These are phyloP conservation scores for Doryteuthis pealeii DNA, from an alignment of 1,140 invertebrate genomes.

Conservation along the genomic window DNA sequence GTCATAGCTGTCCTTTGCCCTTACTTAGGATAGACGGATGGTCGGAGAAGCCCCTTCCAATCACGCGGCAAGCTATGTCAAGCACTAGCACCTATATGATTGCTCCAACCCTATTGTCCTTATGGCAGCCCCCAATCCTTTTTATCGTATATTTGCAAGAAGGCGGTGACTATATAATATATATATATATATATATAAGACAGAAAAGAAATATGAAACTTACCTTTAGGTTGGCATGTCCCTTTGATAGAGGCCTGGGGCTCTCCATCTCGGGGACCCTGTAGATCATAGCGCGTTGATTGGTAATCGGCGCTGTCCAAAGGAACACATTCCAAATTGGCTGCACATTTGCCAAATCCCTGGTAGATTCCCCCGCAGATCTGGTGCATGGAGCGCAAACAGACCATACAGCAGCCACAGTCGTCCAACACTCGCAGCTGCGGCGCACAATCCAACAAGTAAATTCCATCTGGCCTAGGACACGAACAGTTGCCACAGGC, in stretches of 20 bases:
- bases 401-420: slow-evolving; percentile 25
- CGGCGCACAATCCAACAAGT: not conserved
- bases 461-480: not conserved
- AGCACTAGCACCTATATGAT: too few relatives aligned
- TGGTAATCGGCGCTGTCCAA: too few relatives aligned
- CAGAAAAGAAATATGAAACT: not conserved
- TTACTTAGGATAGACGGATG: too few relatives aligned
- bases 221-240: not conserved
- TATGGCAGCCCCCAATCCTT: too few relatives aligned
- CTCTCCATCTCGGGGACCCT: not conserved
- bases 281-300: too few relatives aligned
- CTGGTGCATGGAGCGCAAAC: slow-evolving; percentile 20
- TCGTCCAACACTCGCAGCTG: slow-evolving; percentile 10
- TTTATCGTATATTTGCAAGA: too few relatives aligned
- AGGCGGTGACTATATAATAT: too few relatives aligned
- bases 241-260: not conserved
- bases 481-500: not conserved
- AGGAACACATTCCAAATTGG: not conserved
- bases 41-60: too few relatives aligned
- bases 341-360: not conserved
- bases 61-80: too few relatives aligned
- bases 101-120: too few relatives aligned
- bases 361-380: slow-evolving; percentile 17
- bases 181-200: not conserved
- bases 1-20: too few relatives aligned